Evolutionary conservation across 2,113 vertebrate species (phyloP), one percentile per base, ranked within the genome.

Genomic region (Eurypyga helias): DNA sequence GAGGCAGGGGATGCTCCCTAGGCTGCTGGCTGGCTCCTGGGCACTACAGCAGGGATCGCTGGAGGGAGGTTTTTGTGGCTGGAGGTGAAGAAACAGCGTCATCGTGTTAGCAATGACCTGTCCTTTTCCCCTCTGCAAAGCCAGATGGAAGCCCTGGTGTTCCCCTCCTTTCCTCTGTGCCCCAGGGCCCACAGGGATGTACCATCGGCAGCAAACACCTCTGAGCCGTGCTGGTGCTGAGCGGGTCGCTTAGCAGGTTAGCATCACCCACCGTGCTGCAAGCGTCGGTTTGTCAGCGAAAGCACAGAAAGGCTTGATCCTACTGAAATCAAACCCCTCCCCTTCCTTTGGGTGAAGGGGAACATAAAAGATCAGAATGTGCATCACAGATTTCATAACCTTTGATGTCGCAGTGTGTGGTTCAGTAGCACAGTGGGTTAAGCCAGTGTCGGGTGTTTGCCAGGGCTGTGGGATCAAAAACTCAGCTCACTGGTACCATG

Each of bases 41-140:
- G 13, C 9, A 9, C 36, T 62, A 13, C 20, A 28, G 62, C 26
- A 62, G 80, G n/a, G 61, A 17, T 48, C 1, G 3, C n/a, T 86
- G 64, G 64, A 45, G 82, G 65, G 45, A 75, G 46, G 11, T 52
- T 85, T 65, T 23, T 66, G 41, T 15, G 33, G 29, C 55, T 60
- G 61, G 72, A 64, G 66, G 31, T 8, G 79, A 46, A 65, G 64
- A 48, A 90, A 48, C 20, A 69, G 71, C 11, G 29, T 34, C 33
- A 57, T 2, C 0, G 0, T 18, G 33, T 41, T 57, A 25, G 28
- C 11, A 7, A 14, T n/a, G 48, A 19, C 19, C n/a, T 48, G 16
- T 14, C 11, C 6, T 43, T 49, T 43, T 17, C 15, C 25, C 55
- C 71, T 58, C 23, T 41, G 46, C 38, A 14, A 0, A 38, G 55